Evolutionary conservation across 2,888 invertebrate genomes (phyloP).

Genomic region (Polydrusus tereticollis): DNA sequence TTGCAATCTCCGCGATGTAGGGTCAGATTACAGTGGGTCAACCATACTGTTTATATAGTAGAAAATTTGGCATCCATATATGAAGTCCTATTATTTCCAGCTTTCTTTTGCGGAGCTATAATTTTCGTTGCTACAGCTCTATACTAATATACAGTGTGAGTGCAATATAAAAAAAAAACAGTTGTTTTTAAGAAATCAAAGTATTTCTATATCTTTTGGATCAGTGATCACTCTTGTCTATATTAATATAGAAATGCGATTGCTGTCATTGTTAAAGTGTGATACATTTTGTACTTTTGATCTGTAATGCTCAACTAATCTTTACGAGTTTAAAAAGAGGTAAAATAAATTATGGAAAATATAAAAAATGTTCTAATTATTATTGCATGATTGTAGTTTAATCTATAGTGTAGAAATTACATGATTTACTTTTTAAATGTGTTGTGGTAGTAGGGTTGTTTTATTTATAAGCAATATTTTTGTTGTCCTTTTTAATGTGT

Average conservation of each 20-base stretch:
- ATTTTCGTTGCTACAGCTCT: no score
- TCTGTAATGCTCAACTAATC: constrained; percentile 57
- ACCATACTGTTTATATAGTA: no score
- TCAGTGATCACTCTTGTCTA: not conserved
- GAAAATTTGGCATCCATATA: no score
- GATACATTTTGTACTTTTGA: constrained; percentile 41
- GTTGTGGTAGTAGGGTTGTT: constrained; percentile 59
- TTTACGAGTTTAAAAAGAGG: constrained; percentile 35
- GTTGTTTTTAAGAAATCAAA: not conserved
- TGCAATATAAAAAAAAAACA: not conserved
- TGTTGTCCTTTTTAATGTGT: constrained; percentile 42
- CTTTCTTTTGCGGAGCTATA: no score
- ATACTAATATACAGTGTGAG: no score
- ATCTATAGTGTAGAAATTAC: constrained; percentile 26
- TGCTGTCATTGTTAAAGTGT: constrained; percentile 21
- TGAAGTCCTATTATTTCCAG: no score
- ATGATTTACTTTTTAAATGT: constrained; percentile 42
- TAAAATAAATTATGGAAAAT: constrained; percentile 20
- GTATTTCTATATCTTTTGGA: no score
- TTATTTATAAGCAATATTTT: constrained; percentile 52
- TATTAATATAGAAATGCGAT: not conserved
- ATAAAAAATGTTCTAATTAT: constrained; percentile 13
- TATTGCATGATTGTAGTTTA: constrained; percentile 34
- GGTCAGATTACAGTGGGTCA: no score
- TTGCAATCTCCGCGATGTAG: no score